Base-by-base conservation (phyloP, 2,113 vertebrate species). In the Rostratula benghalensis region DNA sequence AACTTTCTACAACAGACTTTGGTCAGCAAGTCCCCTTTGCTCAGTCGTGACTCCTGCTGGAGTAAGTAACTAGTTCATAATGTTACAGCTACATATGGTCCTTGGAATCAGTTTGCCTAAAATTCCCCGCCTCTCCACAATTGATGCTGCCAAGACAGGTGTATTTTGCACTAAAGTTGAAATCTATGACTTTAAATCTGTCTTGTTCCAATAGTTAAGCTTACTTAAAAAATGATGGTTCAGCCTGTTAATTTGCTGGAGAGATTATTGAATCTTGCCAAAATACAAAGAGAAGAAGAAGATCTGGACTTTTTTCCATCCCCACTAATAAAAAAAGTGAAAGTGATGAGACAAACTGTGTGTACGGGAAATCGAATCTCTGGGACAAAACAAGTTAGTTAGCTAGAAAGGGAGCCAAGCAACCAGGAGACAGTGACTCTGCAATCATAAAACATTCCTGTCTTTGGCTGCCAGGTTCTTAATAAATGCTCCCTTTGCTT, bases 221-320 rank as follows among this genome's bases (percentile, higher is more conserved):
- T 94, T 45, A 50, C 70, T 94, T 93, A 60, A 70, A 91, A 95
- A 94, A 19, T 0, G 1, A 37, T 65, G 51, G 43, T 39, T 97
- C 61, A 75, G 61, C 23, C 46, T 90, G 71, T 60, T 95, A 88
- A 93, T 93, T 96, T 95, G 59, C 65, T 91, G 68, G 74, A 93
- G 54, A 81, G 53, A 28, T 83, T 64, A 54, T 67, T 94, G 68
- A 79, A 77, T 64, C 84, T 89, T 93, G 78, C 50, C 87, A 95
- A 94, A 90, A 92, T 33, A 31, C 27, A 69, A 54, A 91, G 84
- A 68, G 33, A 48, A 70, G 90, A 74, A 78, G 53, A 89, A 63
- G 50, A 93, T 7, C 31, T 89, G 43, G 31, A 24, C 39, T 81
- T 91, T 81, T 91, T 90, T 84, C 81, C 37, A 65, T 89, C 73